Base-by-base conservation (phyloP, 2,888 invertebrate species). In the Synergus itoensis region DNA sequence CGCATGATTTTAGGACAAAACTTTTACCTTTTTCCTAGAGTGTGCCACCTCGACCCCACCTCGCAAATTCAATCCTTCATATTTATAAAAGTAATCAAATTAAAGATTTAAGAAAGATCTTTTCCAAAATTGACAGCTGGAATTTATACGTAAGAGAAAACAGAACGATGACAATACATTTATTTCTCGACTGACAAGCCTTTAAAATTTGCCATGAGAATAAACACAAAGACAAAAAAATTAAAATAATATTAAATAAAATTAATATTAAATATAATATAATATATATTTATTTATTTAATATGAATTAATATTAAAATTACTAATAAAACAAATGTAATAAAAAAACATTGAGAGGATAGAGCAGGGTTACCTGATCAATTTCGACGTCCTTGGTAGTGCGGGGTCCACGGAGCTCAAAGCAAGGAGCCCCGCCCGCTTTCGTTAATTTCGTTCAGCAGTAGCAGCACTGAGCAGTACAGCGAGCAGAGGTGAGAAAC, bases 341-440 rank as follows among this genome's bases (percentile, higher is more conserved):
- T 45, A 45, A 45, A 14, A 45, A 48, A 48, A 16, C 2, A 16
- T 4, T n/a, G 1, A 2, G n/a, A 16, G 8, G 43, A 11, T 8
- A 53, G 1, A 60, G 12, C 21, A 40, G n/a, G 64, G 64, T 14
- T 40, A 1, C n/a, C 41, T 8, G 41, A n/a, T 11, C 0, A 65
- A 41, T 11, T 16, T 9, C 1, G 9, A n/a, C 64, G n/a, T 77
- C 80, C 81, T 82, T 79, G 81, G 12, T 48, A 69, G 83, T 80
- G 87, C 90, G 90, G 90, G 90, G 90, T 90, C 83, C 82, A 90
- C 90, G 86, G 80, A 82, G 81, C 84, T 88, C 79, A 80, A 81
- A 83, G 82, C 90, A 90, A 87, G 90, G 90, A 90, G 90, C 90
- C 90, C 90, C 90, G 88, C 90, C 90, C 73, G 73, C 90, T 90